Evolutionary conservation across 2,797 vertebrate genomes (phyloP).

Genomic region (Echeneis naucrates): DNA sequence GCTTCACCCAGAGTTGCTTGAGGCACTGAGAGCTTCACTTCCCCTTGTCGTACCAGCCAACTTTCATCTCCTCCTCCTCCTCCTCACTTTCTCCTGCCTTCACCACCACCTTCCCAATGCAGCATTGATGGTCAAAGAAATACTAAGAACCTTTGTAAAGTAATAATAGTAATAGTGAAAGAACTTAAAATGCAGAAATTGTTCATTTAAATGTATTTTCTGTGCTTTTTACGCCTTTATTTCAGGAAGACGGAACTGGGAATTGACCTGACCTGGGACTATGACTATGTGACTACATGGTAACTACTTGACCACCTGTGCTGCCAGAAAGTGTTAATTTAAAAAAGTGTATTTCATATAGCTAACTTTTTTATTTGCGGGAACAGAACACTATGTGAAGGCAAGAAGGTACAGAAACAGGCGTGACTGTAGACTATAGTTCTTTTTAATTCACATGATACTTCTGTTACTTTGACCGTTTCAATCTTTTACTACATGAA

Average conservation of each 20-base stretch:
- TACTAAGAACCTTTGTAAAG: constrained; percentile 5
- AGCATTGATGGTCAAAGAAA: constrained; percentile 18
- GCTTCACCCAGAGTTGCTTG: constrained; percentile 52
- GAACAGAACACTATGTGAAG: not conserved
- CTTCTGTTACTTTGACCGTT: not conserved
- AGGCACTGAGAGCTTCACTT: constrained; percentile 44
- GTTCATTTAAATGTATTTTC: no score
- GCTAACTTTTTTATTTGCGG: no score
- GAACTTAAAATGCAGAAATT: no score
- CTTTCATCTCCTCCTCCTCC: constrained; percentile 35
- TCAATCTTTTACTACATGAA: not conserved
- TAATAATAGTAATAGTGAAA: constrained; percentile 6
- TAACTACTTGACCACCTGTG: no score
- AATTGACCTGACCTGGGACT: no score
- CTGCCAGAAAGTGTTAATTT: no score
- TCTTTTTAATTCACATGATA: not conserved
- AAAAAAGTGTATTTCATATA: not conserved
- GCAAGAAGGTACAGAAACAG: not conserved
- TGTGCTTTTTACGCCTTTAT: no score
- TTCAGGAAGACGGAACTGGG: no score
- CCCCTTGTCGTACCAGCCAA: constrained; percentile 43
- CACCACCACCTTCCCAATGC: not conserved
- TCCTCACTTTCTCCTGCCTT: constrained; percentile 8
- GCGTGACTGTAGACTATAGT: not conserved
- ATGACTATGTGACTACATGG: no score